Conservation (phyloP, 2,888 invertebrate genomes). For the Baccha elongata region DNA sequence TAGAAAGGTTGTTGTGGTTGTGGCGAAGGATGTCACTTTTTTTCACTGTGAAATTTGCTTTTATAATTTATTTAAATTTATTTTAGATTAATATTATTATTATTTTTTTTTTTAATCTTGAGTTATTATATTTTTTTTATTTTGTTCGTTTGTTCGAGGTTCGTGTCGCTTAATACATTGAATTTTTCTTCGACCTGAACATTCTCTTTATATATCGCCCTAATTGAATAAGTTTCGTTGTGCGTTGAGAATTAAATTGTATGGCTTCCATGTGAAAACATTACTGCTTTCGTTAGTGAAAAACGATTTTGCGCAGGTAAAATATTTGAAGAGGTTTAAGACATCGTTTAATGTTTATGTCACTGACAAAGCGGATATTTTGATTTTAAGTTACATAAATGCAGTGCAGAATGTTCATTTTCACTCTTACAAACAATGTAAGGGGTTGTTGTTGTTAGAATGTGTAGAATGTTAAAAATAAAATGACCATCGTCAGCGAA, state of each 20-base stretch:
- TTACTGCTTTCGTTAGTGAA: constrained; percentile 36
- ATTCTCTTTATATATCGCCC: constrained; percentile 63
- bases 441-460: too few species aligned
- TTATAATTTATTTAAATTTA: not conserved
- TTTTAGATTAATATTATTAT: not conserved
- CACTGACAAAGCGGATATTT: constrained; percentile 8
- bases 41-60: constrained; percentile 15
- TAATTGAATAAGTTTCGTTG: constrained; percentile 66
- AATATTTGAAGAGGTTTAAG: not conserved
- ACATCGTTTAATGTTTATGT: constrained; percentile 16
- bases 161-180: constrained; percentile 72
- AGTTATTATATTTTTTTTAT: constrained; percentile 18
- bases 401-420: not conserved
- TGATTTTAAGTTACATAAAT: constrained; percentile 23
- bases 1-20: too few species aligned
- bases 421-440: not conserved
- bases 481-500: too few species aligned
- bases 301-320: constrained; percentile 40
- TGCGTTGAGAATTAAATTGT: constrained; percentile 54
- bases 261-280: constrained; percentile 57
- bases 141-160: constrained; percentile 64
- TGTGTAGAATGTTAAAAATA: too few species aligned
- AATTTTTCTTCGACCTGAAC: constrained; percentile 13
- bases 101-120: constrained; percentile 1
- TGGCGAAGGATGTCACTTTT: constrained; percentile 1